Conservation (phyloP, 2,113 vertebrate species). For the Macquaria australasica region DNA sequence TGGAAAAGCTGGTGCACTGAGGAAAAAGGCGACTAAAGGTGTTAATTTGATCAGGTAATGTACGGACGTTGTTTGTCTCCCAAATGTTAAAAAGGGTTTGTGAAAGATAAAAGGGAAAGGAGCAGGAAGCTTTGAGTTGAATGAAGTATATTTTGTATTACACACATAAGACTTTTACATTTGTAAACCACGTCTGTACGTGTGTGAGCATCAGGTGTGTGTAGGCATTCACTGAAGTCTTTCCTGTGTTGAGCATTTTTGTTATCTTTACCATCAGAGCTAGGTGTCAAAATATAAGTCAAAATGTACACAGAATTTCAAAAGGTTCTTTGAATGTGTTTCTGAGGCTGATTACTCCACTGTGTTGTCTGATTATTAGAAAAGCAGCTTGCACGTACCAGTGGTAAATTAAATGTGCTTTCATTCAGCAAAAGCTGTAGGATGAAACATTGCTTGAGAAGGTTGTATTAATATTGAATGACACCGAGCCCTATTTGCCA, state of each 20-base stretch:
- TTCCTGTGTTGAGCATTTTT: slow-evolving; percentile 42
- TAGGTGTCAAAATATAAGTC: background rate
- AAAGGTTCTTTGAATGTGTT: slow-evolving; percentile 11
- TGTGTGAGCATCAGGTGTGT: slow-evolving; percentile 25
- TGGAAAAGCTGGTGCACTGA: slow-evolving; percentile 47
- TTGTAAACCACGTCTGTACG: slow-evolving; percentile 47
- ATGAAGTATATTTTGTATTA: slow-evolving; percentile 53
- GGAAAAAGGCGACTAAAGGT: background rate
- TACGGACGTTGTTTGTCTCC: background rate
- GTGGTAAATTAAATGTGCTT: slow-evolving; percentile 24
- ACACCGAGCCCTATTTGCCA: background rate
- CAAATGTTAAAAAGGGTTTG: background rate
- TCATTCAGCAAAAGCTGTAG: slow-evolving; percentile 14
- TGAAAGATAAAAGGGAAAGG: slow-evolving; percentile 39
- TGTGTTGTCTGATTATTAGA: slow-evolving; percentile 22
- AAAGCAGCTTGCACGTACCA: slow-evolving; percentile 28
- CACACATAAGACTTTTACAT: slow-evolving; percentile 40
- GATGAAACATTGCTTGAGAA: slow-evolving; percentile 10
- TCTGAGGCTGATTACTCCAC: slow-evolving; percentile 9
- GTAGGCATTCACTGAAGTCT: slow-evolving; percentile 33
- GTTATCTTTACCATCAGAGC: slow-evolving; percentile 10
- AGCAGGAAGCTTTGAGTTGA: slow-evolving; percentile 25
- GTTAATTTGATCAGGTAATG: slow-evolving; percentile 21
- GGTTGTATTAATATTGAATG: background rate
- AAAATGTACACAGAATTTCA: background rate